Conservation (phyloP, 2,888 invertebrate genomes). For the Philonicus albiceps region DNA sequence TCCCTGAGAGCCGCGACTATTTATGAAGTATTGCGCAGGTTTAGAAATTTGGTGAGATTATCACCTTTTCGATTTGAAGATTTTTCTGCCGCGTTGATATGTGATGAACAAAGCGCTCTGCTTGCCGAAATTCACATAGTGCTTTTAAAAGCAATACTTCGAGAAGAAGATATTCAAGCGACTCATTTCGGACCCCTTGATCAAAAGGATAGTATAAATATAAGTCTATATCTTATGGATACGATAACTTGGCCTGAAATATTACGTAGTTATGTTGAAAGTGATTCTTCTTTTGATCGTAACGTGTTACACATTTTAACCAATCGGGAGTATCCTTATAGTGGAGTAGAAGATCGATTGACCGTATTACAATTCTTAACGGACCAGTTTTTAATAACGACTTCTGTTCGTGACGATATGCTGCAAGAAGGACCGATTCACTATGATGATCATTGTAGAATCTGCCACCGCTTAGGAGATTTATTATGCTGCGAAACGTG, state of each 20-base stretch:
- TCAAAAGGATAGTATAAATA: conserved; percentile 96
- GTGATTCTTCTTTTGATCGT: conserved; percentile 82
- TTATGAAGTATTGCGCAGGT: conserved; percentile 94
- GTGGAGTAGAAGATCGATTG: conserved; percentile 78
- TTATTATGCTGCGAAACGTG: conserved; percentile 97
- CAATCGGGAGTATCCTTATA: conserved; percentile 88
- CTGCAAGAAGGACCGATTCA: conserved; percentile 93
- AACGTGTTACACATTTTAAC: conserved; percentile 74
- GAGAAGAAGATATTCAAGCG: conserved; percentile 94
- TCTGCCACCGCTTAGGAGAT: conserved; percentile 92
- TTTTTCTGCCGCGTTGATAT: conserved; percentile 90
- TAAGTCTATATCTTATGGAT: conserved; percentile 91
- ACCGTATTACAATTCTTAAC: conserved; percentile 88
- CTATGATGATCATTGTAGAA: conserved; percentile 92
- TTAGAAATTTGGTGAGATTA: conserved; percentile 87
- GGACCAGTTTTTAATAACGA: conserved; percentile 93
- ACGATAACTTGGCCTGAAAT: conserved; percentile 97
- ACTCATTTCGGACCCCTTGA: conserved; percentile 96
- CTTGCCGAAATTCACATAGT: conserved; percentile 94
- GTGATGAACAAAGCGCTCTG: conserved; percentile 91
- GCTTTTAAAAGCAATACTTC: conserved; percentile 86
- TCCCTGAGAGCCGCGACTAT: conserved; percentile 85
- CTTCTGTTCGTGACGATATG: conserved; percentile 91
- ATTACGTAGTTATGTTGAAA: conserved; percentile 87
- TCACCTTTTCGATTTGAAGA: conserved; percentile 97